phyloP scores from a whole-genome alignment of 2,888 invertebrate genomes.

The Melanargia galathea region DNA sequence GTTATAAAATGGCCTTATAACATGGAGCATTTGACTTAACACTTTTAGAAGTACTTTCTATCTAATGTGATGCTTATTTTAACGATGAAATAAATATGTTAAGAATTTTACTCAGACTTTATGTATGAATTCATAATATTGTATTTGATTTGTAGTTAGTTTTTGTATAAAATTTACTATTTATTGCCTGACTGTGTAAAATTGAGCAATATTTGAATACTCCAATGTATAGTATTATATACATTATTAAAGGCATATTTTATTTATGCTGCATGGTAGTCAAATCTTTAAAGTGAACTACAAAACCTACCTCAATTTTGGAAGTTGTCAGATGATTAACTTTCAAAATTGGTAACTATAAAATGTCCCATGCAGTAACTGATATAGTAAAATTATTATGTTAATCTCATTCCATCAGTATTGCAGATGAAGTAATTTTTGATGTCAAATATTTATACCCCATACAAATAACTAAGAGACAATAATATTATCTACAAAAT shows the following conservation, averaged over 20 bases:
- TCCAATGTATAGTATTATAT: background rate
- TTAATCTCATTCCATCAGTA: background rate
- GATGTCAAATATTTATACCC: background rate
- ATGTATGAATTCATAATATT: conserved; percentile 1
- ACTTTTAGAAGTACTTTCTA: background rate
- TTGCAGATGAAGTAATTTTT: background rate
- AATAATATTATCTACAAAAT: conserved; percentile 18
- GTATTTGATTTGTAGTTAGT: background rate
- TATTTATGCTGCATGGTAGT: background rate
- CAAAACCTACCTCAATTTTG: background rate
- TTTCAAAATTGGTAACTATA: background rate
- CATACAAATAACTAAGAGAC: background rate
- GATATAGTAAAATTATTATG: background rate
- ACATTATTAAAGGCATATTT: background rate
- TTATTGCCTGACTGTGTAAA: background rate
- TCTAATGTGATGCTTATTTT: background rate
- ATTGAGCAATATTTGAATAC: conserved; percentile 1
- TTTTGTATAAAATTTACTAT: background rate
- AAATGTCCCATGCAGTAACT: background rate
- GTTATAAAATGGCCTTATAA: conserved; percentile 11
- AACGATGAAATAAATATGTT: background rate
- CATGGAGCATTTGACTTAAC: conserved; percentile 3
- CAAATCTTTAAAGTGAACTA: background rate
- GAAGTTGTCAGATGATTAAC: background rate
- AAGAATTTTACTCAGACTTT: conserved; percentile 2